Percentiles rank a stretch among this genome's conserved stretches.
phyloP scores from a whole-genome alignment of 2,888 invertebrate species.

The Drosophila infuscata region DNA sequence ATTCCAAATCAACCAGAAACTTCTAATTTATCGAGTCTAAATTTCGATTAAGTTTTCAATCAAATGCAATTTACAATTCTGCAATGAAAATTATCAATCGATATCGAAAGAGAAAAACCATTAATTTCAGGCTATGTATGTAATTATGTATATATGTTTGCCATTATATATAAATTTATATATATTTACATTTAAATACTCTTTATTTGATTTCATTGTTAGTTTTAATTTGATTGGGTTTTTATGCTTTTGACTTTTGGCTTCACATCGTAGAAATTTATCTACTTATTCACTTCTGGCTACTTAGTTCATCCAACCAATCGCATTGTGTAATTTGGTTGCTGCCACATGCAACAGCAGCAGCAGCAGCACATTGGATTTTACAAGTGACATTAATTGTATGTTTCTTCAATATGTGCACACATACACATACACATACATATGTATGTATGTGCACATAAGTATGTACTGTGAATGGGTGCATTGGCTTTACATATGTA shows the following conservation, averaged over 20 bases:
- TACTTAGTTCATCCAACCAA: background rate
- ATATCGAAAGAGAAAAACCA: background rate
- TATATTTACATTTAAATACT: background rate
- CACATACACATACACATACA: background rate
- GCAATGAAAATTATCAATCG: background rate
- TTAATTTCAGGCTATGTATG: too few species aligned
- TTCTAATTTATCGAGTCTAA: background rate
- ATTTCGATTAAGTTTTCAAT: background rate
- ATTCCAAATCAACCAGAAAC: background rate
- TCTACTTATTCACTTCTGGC: background rate
- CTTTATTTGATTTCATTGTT: background rate
- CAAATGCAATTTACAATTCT: background rate
- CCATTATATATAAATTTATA: too few species aligned
- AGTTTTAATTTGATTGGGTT: background rate
- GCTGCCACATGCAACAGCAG: slow-evolving; percentile 9
- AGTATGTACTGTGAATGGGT: background rate
- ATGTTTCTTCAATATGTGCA: slow-evolving; percentile 13
- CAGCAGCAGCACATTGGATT: slow-evolving; percentile 8
- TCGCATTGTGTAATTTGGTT: slow-evolving; percentile 3
- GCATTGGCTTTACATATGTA: background rate
- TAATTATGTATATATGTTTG: background rate
- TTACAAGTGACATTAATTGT: slow-evolving; percentile 33
- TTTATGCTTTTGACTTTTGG: background rate
- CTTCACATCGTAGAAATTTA: background rate
- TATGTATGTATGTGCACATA: background rate